phyloP scores from a whole-genome alignment of 2,888 invertebrate species.

The Orthosia incerta region DNA sequence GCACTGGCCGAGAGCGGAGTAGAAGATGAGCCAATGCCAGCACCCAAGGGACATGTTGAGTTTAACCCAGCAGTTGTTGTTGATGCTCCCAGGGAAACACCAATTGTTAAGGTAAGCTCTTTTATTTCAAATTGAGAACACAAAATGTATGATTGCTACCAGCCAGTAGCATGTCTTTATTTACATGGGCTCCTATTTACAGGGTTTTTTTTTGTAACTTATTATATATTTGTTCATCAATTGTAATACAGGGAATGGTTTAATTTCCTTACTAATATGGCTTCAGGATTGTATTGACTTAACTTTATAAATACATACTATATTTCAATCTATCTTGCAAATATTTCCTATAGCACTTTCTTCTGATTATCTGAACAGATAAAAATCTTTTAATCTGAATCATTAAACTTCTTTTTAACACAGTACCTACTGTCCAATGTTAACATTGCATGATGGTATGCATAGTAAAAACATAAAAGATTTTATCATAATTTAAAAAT shows the following conservation, averaged over 20 bases:
- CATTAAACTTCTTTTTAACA: background rate
- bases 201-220: background rate
- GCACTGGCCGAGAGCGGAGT: conserved; percentile 86
- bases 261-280: conserved; percentile 24
- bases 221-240: background rate
- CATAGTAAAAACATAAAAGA: conserved; percentile 1
- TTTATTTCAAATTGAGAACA: conserved; percentile 2
- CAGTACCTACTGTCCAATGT: background rate
- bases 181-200: background rate
- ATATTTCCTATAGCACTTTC: conserved; percentile 24
- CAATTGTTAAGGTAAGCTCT: conserved; percentile 86
- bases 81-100: conserved; percentile 90
- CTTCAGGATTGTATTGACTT: conserved; percentile 15
- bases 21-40: conserved; percentile 82
- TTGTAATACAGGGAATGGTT: background rate
- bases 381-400: background rate
- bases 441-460: conserved; percentile 34
- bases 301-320: background rate
- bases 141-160: background rate
- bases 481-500: conserved; percentile 29
- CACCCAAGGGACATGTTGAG: conserved; percentile 92
- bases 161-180: background rate
- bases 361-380: background rate
- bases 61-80: conserved; percentile 92
- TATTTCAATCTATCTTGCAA: conserved; percentile 32